phyloP scores from a whole-genome alignment of 2,888 invertebrate species.

The Phania funesta region DNA sequence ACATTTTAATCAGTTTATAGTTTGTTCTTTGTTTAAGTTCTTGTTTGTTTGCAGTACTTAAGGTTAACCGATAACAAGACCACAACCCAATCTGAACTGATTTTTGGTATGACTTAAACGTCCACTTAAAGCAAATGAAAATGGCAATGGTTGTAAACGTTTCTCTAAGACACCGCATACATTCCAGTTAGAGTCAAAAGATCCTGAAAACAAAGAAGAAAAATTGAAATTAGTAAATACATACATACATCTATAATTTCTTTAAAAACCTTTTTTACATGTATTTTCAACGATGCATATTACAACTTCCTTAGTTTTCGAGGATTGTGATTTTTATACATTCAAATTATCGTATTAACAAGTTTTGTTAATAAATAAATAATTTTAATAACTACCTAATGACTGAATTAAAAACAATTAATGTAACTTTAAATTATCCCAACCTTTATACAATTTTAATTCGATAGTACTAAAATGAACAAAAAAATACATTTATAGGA shows the following conservation, averaged over 20 bases:
- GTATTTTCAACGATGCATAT: no score
- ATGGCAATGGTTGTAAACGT: slow-evolving; percentile 94
- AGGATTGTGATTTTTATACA: no score
- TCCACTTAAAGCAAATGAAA: slow-evolving; percentile 95
- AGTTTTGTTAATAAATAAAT: no score
- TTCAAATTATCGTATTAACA: no score
- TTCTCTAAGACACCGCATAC: slow-evolving; percentile 97
- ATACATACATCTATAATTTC: not conserved
- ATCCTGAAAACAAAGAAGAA: slow-evolving; percentile 83
- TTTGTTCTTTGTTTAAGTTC: slow-evolving; percentile 40
- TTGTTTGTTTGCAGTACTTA: slow-evolving; percentile 49
- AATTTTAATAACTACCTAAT: no score
- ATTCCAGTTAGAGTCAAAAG: slow-evolving; percentile 95
- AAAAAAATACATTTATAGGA: no score
- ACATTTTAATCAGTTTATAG: slow-evolving; percentile 30
- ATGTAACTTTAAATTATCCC: no score
- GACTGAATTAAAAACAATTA: no score
- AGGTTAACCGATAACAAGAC: slow-evolving; percentile 93
- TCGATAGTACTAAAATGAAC: no score
- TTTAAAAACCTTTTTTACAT: not conserved
- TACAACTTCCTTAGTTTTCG: no score
- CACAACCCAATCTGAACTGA: slow-evolving; percentile 95
- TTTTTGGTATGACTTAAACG: slow-evolving; percentile 95
- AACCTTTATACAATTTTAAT: no score
- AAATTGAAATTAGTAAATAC: slow-evolving; percentile 1